Conservation (phyloP, 2,888 invertebrate species). For the Hyposoter dolosus region DNA sequence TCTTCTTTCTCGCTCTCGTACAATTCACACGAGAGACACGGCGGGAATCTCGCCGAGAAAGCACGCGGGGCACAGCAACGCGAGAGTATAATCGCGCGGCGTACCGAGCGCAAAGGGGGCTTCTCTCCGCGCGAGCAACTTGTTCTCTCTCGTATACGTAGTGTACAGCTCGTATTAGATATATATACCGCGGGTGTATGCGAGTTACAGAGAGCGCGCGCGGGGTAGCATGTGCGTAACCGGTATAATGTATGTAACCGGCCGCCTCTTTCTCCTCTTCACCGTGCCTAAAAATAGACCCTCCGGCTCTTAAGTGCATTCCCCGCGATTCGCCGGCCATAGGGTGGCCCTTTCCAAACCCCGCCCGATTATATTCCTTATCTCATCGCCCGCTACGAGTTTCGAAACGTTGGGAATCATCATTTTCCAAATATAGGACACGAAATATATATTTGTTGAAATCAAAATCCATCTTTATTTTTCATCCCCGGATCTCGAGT, state of each 20-base stretch:
- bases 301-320: conserved; percentile 70
- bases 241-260: conserved; percentile 72
- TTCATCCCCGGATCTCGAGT: too few species aligned
- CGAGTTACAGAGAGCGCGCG: too few species aligned
- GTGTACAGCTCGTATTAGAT: too few species aligned
- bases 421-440: neutral
- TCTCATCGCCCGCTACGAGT: conserved; percentile 23
- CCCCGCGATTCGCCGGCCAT: conserved; percentile 64
- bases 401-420: too few species aligned
- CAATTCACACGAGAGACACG: conserved; percentile 15
- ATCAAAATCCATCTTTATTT: too few species aligned
- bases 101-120: conserved; percentile 27
- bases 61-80: neutral
- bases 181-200: too few species aligned
- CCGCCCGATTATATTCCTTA: conserved; percentile 42
- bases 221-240: conserved; percentile 68
- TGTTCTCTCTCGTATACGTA: conserved; percentile 54
- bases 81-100: conserved; percentile 44
- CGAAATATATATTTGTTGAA: too few species aligned
- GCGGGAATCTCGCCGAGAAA: conserved; percentile 48
- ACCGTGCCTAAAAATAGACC: conserved; percentile 44
- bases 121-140: conserved; percentile 43
- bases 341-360: conserved; percentile 63
- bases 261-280: conserved; percentile 49
- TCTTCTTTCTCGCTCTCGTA: conserved; percentile 33